Conservation (phyloP, 2,888 invertebrate species). For the Calameuta pallipes region DNA sequence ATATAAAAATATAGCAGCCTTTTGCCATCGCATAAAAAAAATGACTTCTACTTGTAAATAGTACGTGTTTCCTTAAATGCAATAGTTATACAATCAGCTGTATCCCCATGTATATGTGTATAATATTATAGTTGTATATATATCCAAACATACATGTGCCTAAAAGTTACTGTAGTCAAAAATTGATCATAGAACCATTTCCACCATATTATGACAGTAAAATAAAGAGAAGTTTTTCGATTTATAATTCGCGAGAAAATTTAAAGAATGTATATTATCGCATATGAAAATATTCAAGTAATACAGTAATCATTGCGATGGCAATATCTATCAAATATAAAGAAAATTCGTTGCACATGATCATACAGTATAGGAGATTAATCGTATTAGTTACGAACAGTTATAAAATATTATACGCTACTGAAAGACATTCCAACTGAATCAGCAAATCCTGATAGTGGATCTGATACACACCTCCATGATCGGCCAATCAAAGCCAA, state of each 20-base stretch:
- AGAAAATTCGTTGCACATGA: no score
- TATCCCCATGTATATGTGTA: not conserved
- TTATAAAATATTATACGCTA: not conserved
- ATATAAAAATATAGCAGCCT: not conserved
- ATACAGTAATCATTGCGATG: no score
- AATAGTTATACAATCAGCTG: not conserved
- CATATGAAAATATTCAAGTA: no score
- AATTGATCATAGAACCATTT: not conserved
- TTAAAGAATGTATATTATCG: no score
- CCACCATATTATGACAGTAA: not conserved
- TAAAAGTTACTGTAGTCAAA: not conserved
- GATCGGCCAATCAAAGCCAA: not conserved
- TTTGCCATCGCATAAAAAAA: not conserved
- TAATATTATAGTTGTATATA: not conserved
- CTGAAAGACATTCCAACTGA: no score
- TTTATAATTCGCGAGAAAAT: not conserved
- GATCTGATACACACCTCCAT: not conserved
- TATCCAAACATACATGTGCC: not conserved
- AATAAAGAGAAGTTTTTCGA: not conserved
- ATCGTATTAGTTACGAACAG: no score
- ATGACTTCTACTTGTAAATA: not conserved
- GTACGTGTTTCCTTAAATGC: not conserved
- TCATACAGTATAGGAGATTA: no score
- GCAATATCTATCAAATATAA: no score
- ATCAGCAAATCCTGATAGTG: not conserved